These are phyloP conservation scores for Galeruca laticollis DNA, from an alignment of 2,888 invertebrate genomes.

Conservation along the genomic window DNA sequence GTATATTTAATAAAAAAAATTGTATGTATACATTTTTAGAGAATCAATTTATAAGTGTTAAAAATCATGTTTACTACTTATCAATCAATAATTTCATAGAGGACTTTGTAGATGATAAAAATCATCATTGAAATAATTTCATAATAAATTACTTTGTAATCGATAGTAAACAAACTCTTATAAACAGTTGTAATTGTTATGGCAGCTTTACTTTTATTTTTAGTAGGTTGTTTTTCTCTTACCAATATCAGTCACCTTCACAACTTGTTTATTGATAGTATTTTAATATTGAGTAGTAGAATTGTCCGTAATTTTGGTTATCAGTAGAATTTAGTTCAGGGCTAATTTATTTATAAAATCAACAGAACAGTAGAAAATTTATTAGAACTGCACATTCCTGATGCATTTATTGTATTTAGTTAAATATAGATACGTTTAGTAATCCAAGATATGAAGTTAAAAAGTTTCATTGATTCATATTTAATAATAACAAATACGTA, in stretches of 20 bases:
- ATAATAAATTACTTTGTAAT: neutral
- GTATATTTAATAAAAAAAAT: no score
- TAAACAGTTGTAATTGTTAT: neutral
- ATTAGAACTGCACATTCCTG: neutral
- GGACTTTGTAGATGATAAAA: no score
- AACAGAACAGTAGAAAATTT: neutral
- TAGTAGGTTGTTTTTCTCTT: neutral
- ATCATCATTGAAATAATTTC: neutral
- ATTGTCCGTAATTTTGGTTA: neutral
- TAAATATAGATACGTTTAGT: no score
- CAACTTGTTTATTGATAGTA: neutral
- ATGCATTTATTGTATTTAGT: neutral
- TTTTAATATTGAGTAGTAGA: neutral
- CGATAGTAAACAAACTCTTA: neutral
- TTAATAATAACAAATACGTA: no score
- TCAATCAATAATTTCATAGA: no score
- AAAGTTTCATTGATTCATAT: no score
- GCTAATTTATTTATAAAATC: neutral
- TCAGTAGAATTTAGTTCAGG: constrained; percentile 2
- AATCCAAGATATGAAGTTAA: no score
- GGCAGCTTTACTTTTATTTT: neutral
- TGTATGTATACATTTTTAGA: no score
- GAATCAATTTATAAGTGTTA: no score
- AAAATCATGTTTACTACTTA: no score
- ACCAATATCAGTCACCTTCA: neutral